phyloP scores from a whole-genome alignment of 2,113 vertebrate species.

The Sebastes fasciatus region DNA sequence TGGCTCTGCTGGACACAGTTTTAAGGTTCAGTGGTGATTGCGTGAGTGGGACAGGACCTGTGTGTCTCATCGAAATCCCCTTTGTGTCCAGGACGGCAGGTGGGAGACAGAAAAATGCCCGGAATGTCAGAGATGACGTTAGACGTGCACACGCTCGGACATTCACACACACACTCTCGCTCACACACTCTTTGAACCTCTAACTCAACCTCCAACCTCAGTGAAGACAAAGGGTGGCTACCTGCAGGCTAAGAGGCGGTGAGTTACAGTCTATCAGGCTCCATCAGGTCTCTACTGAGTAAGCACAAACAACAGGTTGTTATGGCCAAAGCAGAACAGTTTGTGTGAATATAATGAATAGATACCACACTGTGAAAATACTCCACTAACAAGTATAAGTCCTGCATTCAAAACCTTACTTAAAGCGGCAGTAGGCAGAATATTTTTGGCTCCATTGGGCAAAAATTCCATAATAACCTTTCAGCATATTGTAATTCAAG shows the following conservation, averaged over 20 bases:
- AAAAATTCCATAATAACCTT: no score
- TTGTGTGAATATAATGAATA: background rate
- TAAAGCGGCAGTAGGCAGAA: no score
- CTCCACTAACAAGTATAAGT: no score
- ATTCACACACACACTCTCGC: background rate
- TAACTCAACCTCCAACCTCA: slow-evolving; percentile 14
- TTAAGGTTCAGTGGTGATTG: slow-evolving; percentile 20
- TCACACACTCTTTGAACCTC: slow-evolving; percentile 44
- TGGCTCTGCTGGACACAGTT: background rate
- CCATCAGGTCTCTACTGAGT: background rate
- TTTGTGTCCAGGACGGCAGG: slow-evolving; percentile 43
- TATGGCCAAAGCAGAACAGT: background rate
- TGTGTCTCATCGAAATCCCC: slow-evolving; percentile 33
- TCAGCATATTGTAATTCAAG: no score
- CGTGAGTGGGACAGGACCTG: background rate
- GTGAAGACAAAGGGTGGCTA: slow-evolving; percentile 42
- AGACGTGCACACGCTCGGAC: background rate
- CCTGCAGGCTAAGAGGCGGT: slow-evolving; percentile 30
- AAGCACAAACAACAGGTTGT: background rate
- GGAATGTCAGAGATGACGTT: slow-evolving; percentile 66
- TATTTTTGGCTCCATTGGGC: no score
- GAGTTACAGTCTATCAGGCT: slow-evolving; percentile 25
- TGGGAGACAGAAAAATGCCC: slow-evolving; percentile 57
- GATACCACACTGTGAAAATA: background rate
- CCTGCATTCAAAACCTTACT: no score